Evolutionary conservation across 2,888 invertebrate genomes (phyloP).

Genomic region (Thymelicus sylvestris): DNA sequence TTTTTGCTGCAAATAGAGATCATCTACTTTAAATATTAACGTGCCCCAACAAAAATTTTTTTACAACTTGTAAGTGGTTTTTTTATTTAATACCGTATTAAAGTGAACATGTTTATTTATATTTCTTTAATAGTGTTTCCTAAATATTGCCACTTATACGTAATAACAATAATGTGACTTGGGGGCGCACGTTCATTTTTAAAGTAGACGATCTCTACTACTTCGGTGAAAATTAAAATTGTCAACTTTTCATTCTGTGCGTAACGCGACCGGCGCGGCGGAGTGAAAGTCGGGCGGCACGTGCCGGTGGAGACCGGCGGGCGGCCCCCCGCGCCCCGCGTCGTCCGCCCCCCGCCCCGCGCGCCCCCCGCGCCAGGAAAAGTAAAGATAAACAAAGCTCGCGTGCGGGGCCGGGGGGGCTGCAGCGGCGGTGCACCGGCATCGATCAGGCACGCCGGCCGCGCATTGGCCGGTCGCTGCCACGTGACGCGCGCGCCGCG

Average conservation of each 20-base stretch:
- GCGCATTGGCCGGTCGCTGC: slow-evolving; percentile 60
- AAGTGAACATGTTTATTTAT: no score
- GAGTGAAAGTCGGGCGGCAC: slow-evolving; percentile 39
- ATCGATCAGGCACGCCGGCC: slow-evolving; percentile 71
- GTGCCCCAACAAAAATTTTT: no score
- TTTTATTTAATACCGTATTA: no score
- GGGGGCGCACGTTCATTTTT: no score
- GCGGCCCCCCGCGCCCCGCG: slow-evolving; percentile 45
- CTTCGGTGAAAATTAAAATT: slow-evolving; percentile 27
- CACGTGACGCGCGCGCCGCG: slow-evolving; percentile 69
- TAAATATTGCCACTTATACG: no score
- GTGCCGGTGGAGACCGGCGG: slow-evolving; percentile 30
- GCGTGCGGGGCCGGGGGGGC: slow-evolving; percentile 33
- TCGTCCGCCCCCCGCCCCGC: slow-evolving; percentile 32
- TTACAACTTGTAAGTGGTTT: no score
- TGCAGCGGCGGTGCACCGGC: slow-evolving; percentile 63
- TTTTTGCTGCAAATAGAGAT: no score
- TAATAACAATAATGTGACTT: no score
- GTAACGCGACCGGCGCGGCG: slow-evolving; percentile 32
- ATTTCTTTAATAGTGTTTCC: no score
- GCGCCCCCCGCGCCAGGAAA: slow-evolving; percentile 46
- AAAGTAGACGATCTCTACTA: background rate
- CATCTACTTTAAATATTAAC: no score
- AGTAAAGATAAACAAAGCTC: slow-evolving; percentile 66
- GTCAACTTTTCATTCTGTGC: slow-evolving; percentile 29